Conservation (phyloP, 2,888 invertebrate species). For the Mylabris sibirica region DNA sequence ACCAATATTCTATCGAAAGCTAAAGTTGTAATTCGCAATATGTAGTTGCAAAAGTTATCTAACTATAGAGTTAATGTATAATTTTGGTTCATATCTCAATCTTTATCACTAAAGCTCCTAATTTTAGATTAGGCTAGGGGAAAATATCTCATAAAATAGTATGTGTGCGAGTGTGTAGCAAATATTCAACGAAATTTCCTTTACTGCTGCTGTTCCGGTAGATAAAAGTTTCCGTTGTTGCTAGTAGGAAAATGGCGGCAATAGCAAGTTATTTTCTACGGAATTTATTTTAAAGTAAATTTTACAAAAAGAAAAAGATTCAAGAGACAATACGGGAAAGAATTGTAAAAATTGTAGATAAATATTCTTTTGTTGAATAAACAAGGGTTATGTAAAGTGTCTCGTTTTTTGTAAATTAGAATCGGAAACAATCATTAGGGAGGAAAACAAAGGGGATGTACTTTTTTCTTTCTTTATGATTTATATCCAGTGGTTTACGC, state of each 20-base stretch:
- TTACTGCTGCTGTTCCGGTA: slow-evolving; percentile 6
- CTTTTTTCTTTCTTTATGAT: slow-evolving; percentile 15
- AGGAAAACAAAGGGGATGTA: neutral
- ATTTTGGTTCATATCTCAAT: neutral
- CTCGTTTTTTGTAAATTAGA: neutral
- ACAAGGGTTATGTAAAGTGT: neutral
- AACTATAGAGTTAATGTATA: neutral
- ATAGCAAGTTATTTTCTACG: neutral
- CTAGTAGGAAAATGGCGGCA: neutral
- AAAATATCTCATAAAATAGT: slow-evolving; percentile 6
- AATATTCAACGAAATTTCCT: slow-evolving; percentile 24
- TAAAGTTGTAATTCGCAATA: neutral
- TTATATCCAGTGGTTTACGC: slow-evolving; percentile 26
- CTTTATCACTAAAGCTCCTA: slow-evolving; percentile 17
- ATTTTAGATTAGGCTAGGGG: slow-evolving; percentile 26
- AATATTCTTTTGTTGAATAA: neutral
- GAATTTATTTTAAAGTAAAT: slow-evolving; percentile 1
- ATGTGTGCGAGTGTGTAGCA: neutral
- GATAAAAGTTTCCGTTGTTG: slow-evolving; percentile 20
- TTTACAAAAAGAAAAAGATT: neutral
- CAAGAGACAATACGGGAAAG: neutral
- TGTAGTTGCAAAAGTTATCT: neutral
- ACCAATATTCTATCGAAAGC: neutral
- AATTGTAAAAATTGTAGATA: neutral
- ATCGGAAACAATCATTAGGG: neutral